These are phyloP conservation scores for Xenentodon cancila DNA, from an alignment of 2,797 vertebrate species.

Conservation along the genomic window DNA sequence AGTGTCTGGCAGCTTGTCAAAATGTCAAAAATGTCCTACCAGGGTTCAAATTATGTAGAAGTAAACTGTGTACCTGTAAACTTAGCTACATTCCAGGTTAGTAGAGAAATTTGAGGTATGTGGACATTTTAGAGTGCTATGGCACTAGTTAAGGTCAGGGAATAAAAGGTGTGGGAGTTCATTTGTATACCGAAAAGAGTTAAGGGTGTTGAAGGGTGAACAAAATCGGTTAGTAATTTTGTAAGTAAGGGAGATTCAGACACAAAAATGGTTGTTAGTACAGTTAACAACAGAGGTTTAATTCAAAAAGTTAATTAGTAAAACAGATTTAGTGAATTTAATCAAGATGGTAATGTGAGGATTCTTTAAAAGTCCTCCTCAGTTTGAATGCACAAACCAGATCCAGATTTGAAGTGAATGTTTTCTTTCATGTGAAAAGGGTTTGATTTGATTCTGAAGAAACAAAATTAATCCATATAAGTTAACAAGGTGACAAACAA, in stretches of 20 bases:
- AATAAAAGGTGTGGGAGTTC: conserved; percentile 9
- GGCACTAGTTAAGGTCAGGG: conserved; percentile 19
- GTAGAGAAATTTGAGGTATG: conserved; percentile 24
- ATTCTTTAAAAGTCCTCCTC: conserved; percentile 80
- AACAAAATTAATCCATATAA: conserved; percentile 81
- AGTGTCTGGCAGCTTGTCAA: conserved; percentile 81
- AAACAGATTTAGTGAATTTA: conserved; percentile 82
- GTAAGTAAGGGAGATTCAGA: conserved; percentile 88
- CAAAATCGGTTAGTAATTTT: conserved; percentile 86
- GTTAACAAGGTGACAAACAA: conserved; percentile 72
- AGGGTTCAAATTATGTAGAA: not conserved
- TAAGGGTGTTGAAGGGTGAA: conserved; percentile 77
- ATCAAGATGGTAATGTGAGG: conserved; percentile 65
- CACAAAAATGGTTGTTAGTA: conserved; percentile 93
- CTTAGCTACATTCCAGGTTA: conserved; percentile 39
- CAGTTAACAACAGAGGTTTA: conserved; percentile 86
- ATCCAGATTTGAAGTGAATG: conserved; percentile 75
- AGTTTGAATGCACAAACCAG: conserved; percentile 81
- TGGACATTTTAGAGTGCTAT: conserved; percentile 21
- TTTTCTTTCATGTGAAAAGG: conserved; percentile 72
- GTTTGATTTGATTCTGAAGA: conserved; percentile 74
- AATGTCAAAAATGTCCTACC: conserved; percentile 13
- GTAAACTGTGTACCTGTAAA: not conserved
- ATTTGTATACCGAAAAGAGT: conserved; percentile 46
- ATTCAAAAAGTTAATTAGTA: conserved; percentile 84